Base-by-base conservation (phyloP, 2,797 vertebrate species). In the Zalophus californianus region DNA sequence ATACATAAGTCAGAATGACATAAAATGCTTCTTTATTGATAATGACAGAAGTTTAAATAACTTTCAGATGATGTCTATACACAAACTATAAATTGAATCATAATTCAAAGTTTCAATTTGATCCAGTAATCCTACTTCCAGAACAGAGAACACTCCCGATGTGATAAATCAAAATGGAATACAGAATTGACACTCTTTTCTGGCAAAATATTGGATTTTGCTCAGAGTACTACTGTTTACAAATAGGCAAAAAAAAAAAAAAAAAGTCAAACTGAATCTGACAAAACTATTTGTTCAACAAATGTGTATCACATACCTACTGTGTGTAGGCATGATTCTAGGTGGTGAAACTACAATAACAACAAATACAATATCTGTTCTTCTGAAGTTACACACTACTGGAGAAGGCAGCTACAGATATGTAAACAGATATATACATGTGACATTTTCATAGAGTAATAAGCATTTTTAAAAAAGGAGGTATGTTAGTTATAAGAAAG, bases 91-190 rank as follows among this genome's bases (percentile, higher is more conserved):
- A 96, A 97, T 48, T 88, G 60, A 93, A 96, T 94, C 80, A 56
- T 70, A 97, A 97, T 96, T 85, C 83, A 95, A 96, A 96, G 72
- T 90, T 97, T 93, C 87, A 88, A 21, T 94, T 86, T 44, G 27
- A 90, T 83, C 21, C 18, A 88, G 41, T 90, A 72, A 94, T 97
- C 54, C 56, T 94, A 35, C 25, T 92, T 85, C n/a, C 4, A 75
- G 41, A 91, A 84, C 25, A 91, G 12, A 95, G 29, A 56, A 68
- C 62, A 77, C 50, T 70, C 94, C 23, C 79, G 54, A 83, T 90
- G 48, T 96, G 86, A 91, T 92, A 93, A 93, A 96, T 96, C 89
- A 94, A 94, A 96, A 85, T 68, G 8, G 58, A 97, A 94, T 90
- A 41, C 64, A 90, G 20, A 62, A 27, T 58, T 94, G 66, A 87